Conservation (phyloP, 2,113 vertebrate genomes). For the Electrona antarctica region DNA sequence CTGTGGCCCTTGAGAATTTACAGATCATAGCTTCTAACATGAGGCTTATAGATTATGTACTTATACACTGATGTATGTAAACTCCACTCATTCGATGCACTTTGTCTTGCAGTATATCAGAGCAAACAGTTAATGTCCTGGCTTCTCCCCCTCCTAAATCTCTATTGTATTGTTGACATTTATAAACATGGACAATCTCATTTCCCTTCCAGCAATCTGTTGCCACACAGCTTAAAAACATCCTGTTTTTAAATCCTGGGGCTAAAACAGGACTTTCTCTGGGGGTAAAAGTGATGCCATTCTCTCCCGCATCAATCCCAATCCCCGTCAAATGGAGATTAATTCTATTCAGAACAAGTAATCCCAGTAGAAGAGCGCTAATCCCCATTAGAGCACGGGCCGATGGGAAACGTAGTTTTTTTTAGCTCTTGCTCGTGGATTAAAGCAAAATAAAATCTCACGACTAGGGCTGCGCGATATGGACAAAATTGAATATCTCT, state of each 20-base stretch:
- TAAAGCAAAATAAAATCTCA: no score
- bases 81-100: no score
- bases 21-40: no score
- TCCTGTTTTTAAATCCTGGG: constrained; percentile 42
- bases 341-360: constrained; percentile 57
- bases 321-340: constrained; percentile 50
- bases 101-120: no score
- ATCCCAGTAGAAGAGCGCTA: constrained; percentile 52
- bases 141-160: no score
- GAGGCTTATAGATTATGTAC: no score
- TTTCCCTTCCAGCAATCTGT: not conserved
- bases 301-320: constrained; percentile 8
- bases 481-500: no score
- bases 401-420: constrained; percentile 22
- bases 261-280: constrained; percentile 2
- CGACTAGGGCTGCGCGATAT: no score
- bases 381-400: constrained; percentile 49
- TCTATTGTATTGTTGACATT: no score
- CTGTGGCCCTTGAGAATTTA: no score
- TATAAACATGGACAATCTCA: not conserved
- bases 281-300: not conserved
- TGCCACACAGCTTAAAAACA: constrained; percentile 18
- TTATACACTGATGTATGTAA: no score
- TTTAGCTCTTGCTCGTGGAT: constrained; percentile 5
- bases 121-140: no score